Conservation (phyloP, 2,113 vertebrate genomes). For the Sebastes fasciatus region DNA sequence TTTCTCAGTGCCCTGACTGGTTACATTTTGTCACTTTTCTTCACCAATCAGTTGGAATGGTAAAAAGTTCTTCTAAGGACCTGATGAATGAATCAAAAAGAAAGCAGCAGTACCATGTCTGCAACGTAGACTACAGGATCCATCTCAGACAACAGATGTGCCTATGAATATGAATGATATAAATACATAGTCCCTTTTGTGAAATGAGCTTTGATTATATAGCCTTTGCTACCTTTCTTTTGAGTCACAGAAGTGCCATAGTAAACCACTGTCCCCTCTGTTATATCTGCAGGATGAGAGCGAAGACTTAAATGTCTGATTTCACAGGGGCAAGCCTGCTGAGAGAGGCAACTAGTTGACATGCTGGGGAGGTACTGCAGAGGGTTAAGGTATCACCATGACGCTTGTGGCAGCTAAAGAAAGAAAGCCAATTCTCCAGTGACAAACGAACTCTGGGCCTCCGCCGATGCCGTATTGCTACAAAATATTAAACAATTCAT, state of each 20-base stretch:
- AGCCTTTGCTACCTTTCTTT: slow-evolving; percentile 10
- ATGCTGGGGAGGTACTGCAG: slow-evolving; percentile 55
- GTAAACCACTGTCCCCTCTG: slow-evolving; percentile 11
- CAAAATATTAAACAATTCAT: slow-evolving; percentile 72
- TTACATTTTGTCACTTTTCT: no score
- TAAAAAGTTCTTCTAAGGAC: not conserved
- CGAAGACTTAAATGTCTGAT: slow-evolving; percentile 51
- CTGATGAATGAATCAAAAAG: not conserved
- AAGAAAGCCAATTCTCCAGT: slow-evolving; percentile 41
- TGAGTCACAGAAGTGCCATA: slow-evolving; percentile 17
- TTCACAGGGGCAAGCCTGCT: slow-evolving; percentile 51
- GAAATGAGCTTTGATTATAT: slow-evolving; percentile 6
- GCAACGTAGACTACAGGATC: slow-evolving; percentile 18
- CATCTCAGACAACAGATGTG: slow-evolving; percentile 22
- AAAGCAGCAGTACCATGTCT: not conserved
- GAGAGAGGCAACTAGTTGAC: slow-evolving; percentile 53
- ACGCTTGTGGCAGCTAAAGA: slow-evolving; percentile 19
- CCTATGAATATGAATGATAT: slow-evolving; percentile 33
- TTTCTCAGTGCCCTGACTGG: not conserved
- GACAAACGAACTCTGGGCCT: slow-evolving; percentile 22
- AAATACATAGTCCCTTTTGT: slow-evolving; percentile 8
- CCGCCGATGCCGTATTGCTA: slow-evolving; percentile 24
- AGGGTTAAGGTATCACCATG: slow-evolving; percentile 47
- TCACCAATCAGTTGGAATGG: not conserved
- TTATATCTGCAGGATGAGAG: slow-evolving; percentile 37